Base-by-base conservation (phyloP, 2,797 vertebrate species). In the Sciurus carolinensis region DNA sequence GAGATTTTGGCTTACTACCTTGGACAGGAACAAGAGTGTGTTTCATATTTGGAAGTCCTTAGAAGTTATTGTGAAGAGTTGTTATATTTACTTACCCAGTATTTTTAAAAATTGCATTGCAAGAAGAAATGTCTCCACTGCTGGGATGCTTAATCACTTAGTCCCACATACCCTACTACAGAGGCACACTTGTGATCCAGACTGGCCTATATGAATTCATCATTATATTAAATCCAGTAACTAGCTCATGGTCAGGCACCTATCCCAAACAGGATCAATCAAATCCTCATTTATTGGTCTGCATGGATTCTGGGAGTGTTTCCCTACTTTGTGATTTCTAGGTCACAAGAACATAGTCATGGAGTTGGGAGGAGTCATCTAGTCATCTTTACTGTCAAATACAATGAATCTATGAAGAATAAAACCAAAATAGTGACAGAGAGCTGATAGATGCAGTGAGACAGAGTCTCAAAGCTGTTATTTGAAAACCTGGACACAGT, bases 1-100 rank as follows among this genome's bases (percentile, higher is more conserved):
- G 44, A 79, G 36, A 24, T 26, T 75, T 87, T 44, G 47, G 57
- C 14, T 39, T 11, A 36, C 44, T 83, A 12, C 5, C 28, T 39
- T 52, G 11, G 9, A 18, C 5, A 67, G 33, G 5, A 4, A 20
- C 5, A 30, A 0, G 0, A 59, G 20, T 44, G 6, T 62, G 22
- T 30, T 90, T 79, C 57, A 14, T 69, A 52, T 90, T 59, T 57
- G 39, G 20, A 80, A 75, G 57, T 50, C 0, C 28, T 57, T 26
- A 69, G 47, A 9, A 18, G 4, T 11, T 69, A 10, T 73, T 47
- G 30, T 42, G 7, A 57, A 73, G 39, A 67, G 24, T 24, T 90
- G 18, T 73, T 50, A 93, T 39, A 14, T 90, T 86, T 86, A 67
- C 57, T 57, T 67, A 14, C 14, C 10, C 26, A 67, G 26, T 14